Evolutionary conservation across 1,140 invertebrate genomes (phyloP), one percentile per base, ranked within the genome.

Genomic region (Marisa cornuarietis): DNA sequence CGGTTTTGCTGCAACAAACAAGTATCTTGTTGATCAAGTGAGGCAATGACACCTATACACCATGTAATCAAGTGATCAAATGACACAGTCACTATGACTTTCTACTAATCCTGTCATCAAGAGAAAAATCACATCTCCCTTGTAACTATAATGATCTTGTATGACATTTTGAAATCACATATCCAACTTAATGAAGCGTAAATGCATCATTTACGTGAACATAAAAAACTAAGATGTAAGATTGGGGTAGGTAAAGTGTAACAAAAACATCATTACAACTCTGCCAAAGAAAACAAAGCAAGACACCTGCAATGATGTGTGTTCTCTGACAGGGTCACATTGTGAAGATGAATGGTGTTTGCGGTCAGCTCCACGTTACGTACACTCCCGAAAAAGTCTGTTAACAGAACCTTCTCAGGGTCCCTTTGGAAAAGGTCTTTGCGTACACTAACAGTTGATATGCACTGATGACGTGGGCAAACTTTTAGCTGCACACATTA

Each of bases 361-460:
- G 82, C 73, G 0, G 88, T 78, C 13, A 91, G 78, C 88, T 96
- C 94, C 0, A 97, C 94, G 63, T 95, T 96, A 80, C 97, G 93
- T 2, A 98, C 94, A 24, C 97, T 96, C 2, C 98, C 98, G 92
- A 99, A 99, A 91, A 99, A 99, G 91, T 99, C 98, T 0, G 97
- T 99, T 4, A 99, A 95, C 10, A 96, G 95, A 58, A 99, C 97
- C 89, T 95, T 94, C 80, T 94, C 93, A 0, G 96, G 95, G 91
- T 99, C 95, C 79, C 96, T 93, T 72, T 92, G 92, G 90, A 97
- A 99, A 16, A 99, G 92, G 92, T 99, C 98, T 83, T 93, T 95
- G 54, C 98, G 93, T 4, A 97, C 95, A 22, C 96, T 97, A 5
- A 99, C 97, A 18, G 97, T 99, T 1, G 98, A 99, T 79, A 98